phyloP scores from a whole-genome alignment of 1,140 invertebrate species.

The Drosophila virilis region DNA sequence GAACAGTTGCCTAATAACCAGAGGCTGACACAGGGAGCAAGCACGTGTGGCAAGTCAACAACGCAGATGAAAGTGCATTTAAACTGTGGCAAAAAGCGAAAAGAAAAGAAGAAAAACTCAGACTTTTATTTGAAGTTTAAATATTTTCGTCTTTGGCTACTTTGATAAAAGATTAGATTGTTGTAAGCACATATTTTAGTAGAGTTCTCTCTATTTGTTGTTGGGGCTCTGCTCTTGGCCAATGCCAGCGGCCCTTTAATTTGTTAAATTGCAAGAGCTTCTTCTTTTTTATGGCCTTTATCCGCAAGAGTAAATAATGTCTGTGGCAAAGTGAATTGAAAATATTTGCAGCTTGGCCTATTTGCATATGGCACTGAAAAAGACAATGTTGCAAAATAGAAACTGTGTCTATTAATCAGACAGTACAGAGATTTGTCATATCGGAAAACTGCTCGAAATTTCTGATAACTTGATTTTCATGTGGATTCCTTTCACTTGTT shows the following conservation, averaged over 20 bases:
- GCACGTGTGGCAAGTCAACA: slow-evolving; percentile 28
- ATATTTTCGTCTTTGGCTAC: slow-evolving; percentile 6
- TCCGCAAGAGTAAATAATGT: slow-evolving; percentile 46
- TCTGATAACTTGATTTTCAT: slow-evolving; percentile 38
- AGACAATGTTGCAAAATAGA: not conserved
- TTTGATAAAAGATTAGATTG: slow-evolving; percentile 10
- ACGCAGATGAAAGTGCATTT: slow-evolving; percentile 55
- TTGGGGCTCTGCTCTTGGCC: slow-evolving; percentile 3
- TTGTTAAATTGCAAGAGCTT: slow-evolving; percentile 36
- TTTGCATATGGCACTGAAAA: slow-evolving; percentile 30
- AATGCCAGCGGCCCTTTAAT: slow-evolving; percentile 28
- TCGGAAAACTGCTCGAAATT: slow-evolving; percentile 36
- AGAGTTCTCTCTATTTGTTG: slow-evolving; percentile 1
- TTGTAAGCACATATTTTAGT: slow-evolving; percentile 5
- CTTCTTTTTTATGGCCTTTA: slow-evolving; percentile 23
- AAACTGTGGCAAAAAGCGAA: slow-evolving; percentile 34
- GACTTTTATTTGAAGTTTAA: slow-evolving; percentile 25
- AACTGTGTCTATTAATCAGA: slow-evolving; percentile 12
- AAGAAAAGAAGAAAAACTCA: slow-evolving; percentile 2
- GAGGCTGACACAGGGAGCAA: too few relatives aligned
- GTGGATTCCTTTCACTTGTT: not conserved
- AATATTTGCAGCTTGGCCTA: slow-evolving; percentile 18
- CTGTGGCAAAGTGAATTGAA: slow-evolving; percentile 56
- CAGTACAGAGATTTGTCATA: slow-evolving; percentile 12
- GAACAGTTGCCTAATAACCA: not conserved